A percentile compares a stretch with the other conserved stretches of the same genome.
phyloP scores from a whole-genome alignment of 2,888 invertebrate genomes.

The Crioceris asparagi region DNA sequence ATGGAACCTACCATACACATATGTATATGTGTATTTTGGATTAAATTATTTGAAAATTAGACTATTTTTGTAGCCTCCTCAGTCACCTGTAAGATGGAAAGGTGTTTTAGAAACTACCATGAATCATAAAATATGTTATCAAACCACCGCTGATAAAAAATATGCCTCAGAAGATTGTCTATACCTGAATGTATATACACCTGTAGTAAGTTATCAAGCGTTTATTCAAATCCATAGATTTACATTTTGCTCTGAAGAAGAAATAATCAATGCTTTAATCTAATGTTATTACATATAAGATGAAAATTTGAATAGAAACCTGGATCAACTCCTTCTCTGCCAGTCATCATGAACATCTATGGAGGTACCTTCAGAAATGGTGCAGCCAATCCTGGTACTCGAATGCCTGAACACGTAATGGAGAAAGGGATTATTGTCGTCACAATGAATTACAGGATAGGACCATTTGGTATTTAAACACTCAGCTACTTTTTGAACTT shows the following conservation, averaged over 20 bases:
- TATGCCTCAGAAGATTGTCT: constrained; percentile 20
- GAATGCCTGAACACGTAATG: constrained; percentile 8
- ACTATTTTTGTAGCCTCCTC: constrained; percentile 15
- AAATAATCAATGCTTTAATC: no score
- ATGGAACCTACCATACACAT: no score
- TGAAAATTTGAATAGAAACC: background rate
- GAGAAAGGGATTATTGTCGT: constrained; percentile 18
- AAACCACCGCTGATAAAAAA: constrained; percentile 7
- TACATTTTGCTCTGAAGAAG: no score
- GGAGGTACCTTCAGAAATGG: constrained; percentile 32
- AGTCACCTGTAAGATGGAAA: constrained; percentile 18
- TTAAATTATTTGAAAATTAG: no score
- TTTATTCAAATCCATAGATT: no score
- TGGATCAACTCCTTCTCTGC: constrained; percentile 10
- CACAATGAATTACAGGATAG: constrained; percentile 21
- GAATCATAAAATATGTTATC: constrained; percentile 15
- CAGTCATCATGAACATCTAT: constrained; percentile 35
- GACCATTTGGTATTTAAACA: constrained; percentile 23
- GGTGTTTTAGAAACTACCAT: constrained; percentile 16
- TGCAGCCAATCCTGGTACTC: constrained; percentile 4
- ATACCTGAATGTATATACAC: constrained; percentile 20
- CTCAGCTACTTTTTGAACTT: background rate
- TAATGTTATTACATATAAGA: no score
- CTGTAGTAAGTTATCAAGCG: constrained; percentile 13
- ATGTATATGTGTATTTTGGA: no score